Conservation (phyloP, 2,113 vertebrate species). For the Genyomyrus donnyi region DNA sequence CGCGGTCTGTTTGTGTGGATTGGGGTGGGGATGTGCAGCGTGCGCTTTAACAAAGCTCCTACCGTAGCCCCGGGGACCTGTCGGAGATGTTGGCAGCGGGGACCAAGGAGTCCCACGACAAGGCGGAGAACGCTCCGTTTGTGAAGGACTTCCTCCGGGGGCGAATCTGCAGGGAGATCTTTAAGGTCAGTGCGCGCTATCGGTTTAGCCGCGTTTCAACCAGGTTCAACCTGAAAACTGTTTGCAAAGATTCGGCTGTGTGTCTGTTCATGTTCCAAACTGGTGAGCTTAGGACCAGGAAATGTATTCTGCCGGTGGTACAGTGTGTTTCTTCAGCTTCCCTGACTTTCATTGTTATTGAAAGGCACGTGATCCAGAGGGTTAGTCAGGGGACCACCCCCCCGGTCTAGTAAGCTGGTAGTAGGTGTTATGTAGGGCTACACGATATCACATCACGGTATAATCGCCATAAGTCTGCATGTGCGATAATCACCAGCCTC, state of each 20-base stretch:
- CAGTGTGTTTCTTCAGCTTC: neutral
- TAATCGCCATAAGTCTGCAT: neutral
- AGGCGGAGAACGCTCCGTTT: conserved; percentile 86
- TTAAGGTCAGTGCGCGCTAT: conserved; percentile 67
- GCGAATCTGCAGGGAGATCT: conserved; percentile 79
- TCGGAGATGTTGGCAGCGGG: conserved; percentile 89
- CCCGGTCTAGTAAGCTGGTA: neutral
- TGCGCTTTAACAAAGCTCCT: neutral
- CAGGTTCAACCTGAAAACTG: neutral
- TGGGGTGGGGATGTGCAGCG: neutral
- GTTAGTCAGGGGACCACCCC: neutral
- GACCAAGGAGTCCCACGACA: conserved; percentile 86
- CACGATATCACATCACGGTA: neutral
- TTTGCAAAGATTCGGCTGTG: neutral
- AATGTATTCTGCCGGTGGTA: neutral
- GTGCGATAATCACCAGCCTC: neutral
- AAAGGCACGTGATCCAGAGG: neutral
- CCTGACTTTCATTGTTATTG: neutral
- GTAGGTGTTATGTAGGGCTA: neutral
- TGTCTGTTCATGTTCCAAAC: too few species aligned
- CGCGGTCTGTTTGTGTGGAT: neutral
- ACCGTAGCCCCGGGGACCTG: conserved; percentile 71
- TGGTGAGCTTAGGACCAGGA: neutral
- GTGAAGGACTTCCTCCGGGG: conserved; percentile 94
- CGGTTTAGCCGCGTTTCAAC: neutral